These are phyloP conservation scores for Aptenodytes patagonicus DNA, from an alignment of 2,113 vertebrate genomes.

Conservation along the genomic window DNA sequence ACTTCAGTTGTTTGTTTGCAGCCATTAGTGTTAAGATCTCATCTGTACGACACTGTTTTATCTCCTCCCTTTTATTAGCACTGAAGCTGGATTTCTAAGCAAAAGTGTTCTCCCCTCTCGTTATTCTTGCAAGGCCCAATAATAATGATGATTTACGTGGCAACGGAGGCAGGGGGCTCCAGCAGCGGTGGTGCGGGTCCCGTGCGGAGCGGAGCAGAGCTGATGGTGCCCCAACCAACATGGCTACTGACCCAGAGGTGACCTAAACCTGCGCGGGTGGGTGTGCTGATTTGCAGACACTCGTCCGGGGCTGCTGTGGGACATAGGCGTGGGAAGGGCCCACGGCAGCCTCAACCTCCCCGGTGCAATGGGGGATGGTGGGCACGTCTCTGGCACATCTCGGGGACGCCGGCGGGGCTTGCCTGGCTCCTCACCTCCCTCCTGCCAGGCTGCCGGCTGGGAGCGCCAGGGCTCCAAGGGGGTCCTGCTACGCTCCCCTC, in stretches of 20 bases:
- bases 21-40: not conserved
- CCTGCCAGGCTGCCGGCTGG: not conserved
- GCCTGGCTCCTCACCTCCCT: not conserved
- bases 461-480: not conserved
- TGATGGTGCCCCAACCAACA: not conserved
- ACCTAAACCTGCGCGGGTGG: not conserved
- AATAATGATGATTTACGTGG: not conserved
- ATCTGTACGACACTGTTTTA: not conserved
- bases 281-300: not conserved
- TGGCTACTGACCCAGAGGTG: not conserved
- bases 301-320: not conserved
- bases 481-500: not conserved
- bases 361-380: accelerated
- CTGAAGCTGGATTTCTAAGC: not conserved
- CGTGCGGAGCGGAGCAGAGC: not conserved
- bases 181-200: accelerated
- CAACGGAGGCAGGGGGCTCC: not conserved
- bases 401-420: accelerated
- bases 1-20: not conserved
- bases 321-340: not conserved
- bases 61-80: not conserved
- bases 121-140: not conserved
- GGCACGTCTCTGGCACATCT: accelerated
- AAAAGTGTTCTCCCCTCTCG: not conserved
- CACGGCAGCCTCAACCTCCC: accelerated